Evolutionary conservation across 2,797 vertebrate species (phyloP).

Genomic region (Syngnathus rostellatus): DNA sequence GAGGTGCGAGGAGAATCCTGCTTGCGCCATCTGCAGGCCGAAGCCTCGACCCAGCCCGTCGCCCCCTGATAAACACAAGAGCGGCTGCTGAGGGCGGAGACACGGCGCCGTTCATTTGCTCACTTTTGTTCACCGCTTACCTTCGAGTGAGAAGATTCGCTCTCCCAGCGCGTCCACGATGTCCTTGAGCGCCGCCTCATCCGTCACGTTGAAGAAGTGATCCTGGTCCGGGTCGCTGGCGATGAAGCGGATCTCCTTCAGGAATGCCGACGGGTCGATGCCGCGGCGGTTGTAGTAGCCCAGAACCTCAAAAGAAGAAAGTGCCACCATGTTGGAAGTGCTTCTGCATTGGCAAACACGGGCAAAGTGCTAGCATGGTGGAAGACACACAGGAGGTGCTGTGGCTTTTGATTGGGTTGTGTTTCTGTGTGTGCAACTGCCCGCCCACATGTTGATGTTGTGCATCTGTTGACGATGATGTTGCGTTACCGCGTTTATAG

Average conservation of each 20-base stretch:
- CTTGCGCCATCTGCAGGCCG: constrained; percentile 94
- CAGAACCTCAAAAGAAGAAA: constrained; percentile 72
- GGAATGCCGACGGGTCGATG: constrained; percentile 86
- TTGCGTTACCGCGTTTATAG: not conserved
- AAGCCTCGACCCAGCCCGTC: constrained; percentile 75
- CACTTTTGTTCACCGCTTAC: constrained; percentile 30
- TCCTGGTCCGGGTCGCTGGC: constrained; percentile 90
- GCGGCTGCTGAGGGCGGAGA: not conserved
- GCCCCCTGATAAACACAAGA: constrained; percentile 69
- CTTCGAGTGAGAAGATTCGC: constrained; percentile 90
- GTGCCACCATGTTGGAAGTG: not conserved
- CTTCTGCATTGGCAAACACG: not conserved
- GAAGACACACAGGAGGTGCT: too few relatives aligned
- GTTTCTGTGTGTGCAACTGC: too few relatives aligned
- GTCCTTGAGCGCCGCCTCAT: constrained; percentile 88
- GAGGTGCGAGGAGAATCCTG: constrained; percentile 88
- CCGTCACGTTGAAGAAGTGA: constrained; percentile 90
- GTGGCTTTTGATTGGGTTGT: too few relatives aligned
- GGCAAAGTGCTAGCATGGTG: too few relatives aligned
- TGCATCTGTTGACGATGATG: too few relatives aligned
- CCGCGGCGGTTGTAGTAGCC: constrained; percentile 91
- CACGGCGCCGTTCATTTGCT: not conserved
- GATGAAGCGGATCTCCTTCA: constrained; percentile 90
- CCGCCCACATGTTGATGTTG: too few relatives aligned
- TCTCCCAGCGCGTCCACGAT: constrained; percentile 92